A percentile compares a stretch with the other conserved stretches of the same genome.
Evolutionary conservation across 2,113 vertebrate genomes (phyloP).

Genomic region (Pristiophorus japonicus): DNA sequence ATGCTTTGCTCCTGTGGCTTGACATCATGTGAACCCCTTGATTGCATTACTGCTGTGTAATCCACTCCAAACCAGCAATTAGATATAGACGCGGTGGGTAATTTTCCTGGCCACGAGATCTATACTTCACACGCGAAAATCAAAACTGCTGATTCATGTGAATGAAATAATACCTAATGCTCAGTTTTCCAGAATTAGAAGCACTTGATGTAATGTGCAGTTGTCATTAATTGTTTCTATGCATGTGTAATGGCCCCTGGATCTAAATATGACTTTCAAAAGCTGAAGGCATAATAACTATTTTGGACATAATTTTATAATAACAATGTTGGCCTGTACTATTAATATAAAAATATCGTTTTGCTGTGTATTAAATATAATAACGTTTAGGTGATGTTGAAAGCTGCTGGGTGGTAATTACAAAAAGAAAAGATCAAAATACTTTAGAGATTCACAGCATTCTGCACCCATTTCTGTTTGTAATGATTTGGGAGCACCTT

Average conservation of each 20-base stretch:
- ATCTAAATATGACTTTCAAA: not conserved
- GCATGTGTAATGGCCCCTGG: not conserved
- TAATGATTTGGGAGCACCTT: not conserved
- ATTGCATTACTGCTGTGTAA: not conserved
- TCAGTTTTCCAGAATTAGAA: conserved; percentile 6
- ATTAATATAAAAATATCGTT: not conserved
- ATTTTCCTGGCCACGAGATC: conserved; percentile 23
- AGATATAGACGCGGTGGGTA: not conserved
- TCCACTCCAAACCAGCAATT: not conserved
- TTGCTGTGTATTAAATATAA: not conserved
- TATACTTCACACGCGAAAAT: conserved; percentile 1
- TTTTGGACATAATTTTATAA: not conserved
- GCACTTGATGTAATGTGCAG: too few species aligned
- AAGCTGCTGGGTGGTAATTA: not conserved
- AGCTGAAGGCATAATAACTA: not conserved
- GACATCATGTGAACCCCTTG: not conserved
- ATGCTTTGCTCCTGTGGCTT: conserved; percentile 12
- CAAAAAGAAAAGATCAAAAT: not conserved
- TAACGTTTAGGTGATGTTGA: not conserved
- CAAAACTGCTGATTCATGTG: not conserved
- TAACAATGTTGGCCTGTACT: too few species aligned
- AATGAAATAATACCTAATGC: not conserved
- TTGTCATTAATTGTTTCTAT: conserved; percentile 1
- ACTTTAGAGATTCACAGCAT: not conserved
- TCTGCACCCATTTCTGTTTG: not conserved